Conservation (phyloP, 1,140 invertebrate species). For the Onthophagus taurus region DNA sequence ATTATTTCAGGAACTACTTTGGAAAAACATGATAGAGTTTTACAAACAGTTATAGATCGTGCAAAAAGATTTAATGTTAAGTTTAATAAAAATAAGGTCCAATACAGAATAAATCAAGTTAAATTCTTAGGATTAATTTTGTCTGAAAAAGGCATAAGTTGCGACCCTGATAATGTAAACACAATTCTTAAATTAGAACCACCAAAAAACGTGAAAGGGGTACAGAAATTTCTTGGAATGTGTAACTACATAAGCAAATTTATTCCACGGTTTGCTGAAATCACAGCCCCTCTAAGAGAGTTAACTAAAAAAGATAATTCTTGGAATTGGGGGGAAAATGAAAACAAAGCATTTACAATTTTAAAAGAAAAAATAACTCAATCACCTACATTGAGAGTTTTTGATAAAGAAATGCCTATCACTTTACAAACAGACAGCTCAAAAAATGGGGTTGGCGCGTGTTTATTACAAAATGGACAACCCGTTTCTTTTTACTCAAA, state of each 20-base stretch:
- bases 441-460: background rate
- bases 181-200: background rate
- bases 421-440: too few relatives aligned
- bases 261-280: background rate
- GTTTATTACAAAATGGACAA: slow-evolving; percentile 2
- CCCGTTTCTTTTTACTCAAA: background rate
- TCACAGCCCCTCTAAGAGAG: background rate
- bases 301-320: too few relatives aligned
- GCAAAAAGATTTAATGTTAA: slow-evolving; percentile 31
- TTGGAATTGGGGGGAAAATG: too few relatives aligned
- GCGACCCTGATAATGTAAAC: slow-evolving; percentile 1
- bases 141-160: background rate
- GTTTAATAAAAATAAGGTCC: slow-evolving; percentile 35
- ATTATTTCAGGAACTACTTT: background rate
- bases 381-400: background rate
- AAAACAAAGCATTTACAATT: background rate
- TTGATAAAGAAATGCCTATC: slow-evolving; percentile 1
- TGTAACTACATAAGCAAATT: background rate
- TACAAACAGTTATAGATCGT: slow-evolving; percentile 32
- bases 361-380: background rate
- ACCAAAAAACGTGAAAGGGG: background rate
- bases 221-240: slow-evolving; percentile 7
- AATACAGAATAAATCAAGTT: too few relatives aligned
- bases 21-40: slow-evolving; percentile 24
- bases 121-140: slow-evolving; percentile 26